Evolutionary conservation across 2,888 invertebrate species (phyloP).

Genomic region (Trachelus iudaicus): DNA sequence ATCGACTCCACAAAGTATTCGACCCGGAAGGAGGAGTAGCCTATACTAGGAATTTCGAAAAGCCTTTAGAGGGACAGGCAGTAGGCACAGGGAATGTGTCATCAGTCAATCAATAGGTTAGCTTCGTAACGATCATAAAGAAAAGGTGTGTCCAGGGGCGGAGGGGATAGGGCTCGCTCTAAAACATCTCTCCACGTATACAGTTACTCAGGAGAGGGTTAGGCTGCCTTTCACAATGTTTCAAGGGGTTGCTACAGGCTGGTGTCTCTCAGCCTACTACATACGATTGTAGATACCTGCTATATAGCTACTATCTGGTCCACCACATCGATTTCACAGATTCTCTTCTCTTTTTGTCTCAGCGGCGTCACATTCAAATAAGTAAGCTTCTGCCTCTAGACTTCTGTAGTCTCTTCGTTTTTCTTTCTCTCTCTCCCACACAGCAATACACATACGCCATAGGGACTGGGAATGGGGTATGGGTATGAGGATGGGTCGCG

Average conservation of each 20-base stretch:
- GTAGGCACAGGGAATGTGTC: neutral
- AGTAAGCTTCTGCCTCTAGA: slow-evolving; percentile 48
- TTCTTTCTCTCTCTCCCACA: slow-evolving; percentile 21
- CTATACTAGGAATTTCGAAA: too few relatives aligned
- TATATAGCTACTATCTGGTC: too few relatives aligned
- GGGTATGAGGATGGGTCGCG: slow-evolving; percentile 54
- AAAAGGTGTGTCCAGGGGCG: neutral
- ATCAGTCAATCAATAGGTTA: slow-evolving; percentile 2
- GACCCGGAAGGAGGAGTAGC: too few relatives aligned
- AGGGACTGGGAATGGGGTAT: slow-evolving; percentile 2
- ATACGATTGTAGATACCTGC: too few relatives aligned
- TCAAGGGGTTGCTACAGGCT: too few relatives aligned
- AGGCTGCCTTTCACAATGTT: too few relatives aligned
- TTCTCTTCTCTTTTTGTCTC: slow-evolving; percentile 57
- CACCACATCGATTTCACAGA: slow-evolving; percentile 57
- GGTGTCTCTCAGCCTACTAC: too few relatives aligned
- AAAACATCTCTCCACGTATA: too few relatives aligned
- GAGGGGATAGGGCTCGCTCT: too few relatives aligned
- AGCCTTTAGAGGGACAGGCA: too few relatives aligned
- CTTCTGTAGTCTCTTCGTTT: slow-evolving; percentile 21
- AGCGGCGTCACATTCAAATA: slow-evolving; percentile 63
- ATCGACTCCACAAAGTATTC: too few relatives aligned
- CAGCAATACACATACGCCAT: neutral
- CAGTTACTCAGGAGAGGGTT: too few relatives aligned
- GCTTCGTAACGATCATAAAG: neutral